Base-by-base conservation (phyloP, 2,797 vertebrate genomes). In the Setipinna tenuifilis region DNA sequence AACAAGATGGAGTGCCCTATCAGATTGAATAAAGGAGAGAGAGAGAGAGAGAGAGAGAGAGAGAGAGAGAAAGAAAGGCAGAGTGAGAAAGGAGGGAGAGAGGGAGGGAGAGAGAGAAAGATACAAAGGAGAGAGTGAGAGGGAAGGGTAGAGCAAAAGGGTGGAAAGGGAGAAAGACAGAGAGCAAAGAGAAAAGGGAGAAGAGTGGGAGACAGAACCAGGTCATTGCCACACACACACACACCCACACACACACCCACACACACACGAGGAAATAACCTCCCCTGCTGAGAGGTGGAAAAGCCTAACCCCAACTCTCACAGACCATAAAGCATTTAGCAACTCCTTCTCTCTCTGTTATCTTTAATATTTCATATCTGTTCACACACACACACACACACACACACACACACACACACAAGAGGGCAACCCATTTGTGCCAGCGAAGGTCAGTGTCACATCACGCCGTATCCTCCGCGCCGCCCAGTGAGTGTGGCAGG, bases 1-100 rank as follows among this genome's bases (percentile, higher is more conserved):
- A 78, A 78, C 71, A 78, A 78, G 71, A 78, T 78, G 71, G 71
- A 78, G 19, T 21, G 17, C 31, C 16, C 71, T 41, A 78, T 78
- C 16, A 44, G 71, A 78, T 9, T 44, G 31, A 78, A 21, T 21
- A 9, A 44, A 0, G 21, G 31, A 78, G 35, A 41, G 6, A 7
- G 7, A n/a, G 71, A 44, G 0, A 78, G 17, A 78, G 19, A n/a
- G 71, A 78, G 16, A 21, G 17, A 44, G 0, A 78, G 35, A 75
- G 0, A 7, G 25, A 68, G 0, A 68, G 62, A 68, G 21, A 61
- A n/a, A 16, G 19, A n/a, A 16, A 59, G 12, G 41, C 75, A 46
- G 65, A 81, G 57, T 87, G 86, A 87, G 80, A 90, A 50, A 90
- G 61, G 86, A 83, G 46, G 35, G 61, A 31, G 83, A 16, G 6